Base-by-base conservation (phyloP, 1,140 invertebrate genomes). In the Aphelinus atriplicis region DNA sequence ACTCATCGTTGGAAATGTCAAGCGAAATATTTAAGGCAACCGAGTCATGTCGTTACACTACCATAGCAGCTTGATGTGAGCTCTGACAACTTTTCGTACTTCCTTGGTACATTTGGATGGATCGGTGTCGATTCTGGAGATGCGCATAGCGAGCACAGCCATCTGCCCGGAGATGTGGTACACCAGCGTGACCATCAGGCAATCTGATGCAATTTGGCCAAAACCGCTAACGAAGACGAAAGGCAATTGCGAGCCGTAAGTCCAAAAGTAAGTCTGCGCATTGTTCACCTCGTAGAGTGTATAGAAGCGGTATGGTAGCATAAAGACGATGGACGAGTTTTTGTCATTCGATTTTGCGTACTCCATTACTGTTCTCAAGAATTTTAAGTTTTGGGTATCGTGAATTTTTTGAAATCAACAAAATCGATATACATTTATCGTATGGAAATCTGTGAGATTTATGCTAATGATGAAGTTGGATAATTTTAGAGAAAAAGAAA, bases 151-250 rank as follows among this genome's bases (percentile, higher is more conserved):
- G 2, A 86, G 78, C 1, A 83, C 78, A 4, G 84, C 80, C 78
- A 85, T 79, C 73, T 83, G 81, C 3, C 85, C 83, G 62, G 83
- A 84, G 60, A 83, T 64, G 50, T 86, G 84, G 77, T 81, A 84
- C 0, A 83, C 81, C 10, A 85, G 76, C 10, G 80, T 83, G 5
- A 86, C 76, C 76, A 85, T 80, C 1, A 85, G 53, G 53, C 82
- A 83, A 55, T 85, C 83, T 1, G 77, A 68, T 5, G 78, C 80
- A 7, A 60, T 78, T 9, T 81, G 81, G 3, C 80, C 81, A 51
- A 84, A 80, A 55, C 76, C 76, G 58, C 78, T 81, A 42, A 84
- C 48, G 3, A 77, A 78, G 1, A 81, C 79, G 63, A 84, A 83
- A 1, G 83, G 83, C 10, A 84, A 10, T 61, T 83, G 71, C 1